Evolutionary conservation across 2,797 vertebrate species (phyloP), one percentile per base, ranked within the genome.

Genomic region (Remorina albescens): DNA sequence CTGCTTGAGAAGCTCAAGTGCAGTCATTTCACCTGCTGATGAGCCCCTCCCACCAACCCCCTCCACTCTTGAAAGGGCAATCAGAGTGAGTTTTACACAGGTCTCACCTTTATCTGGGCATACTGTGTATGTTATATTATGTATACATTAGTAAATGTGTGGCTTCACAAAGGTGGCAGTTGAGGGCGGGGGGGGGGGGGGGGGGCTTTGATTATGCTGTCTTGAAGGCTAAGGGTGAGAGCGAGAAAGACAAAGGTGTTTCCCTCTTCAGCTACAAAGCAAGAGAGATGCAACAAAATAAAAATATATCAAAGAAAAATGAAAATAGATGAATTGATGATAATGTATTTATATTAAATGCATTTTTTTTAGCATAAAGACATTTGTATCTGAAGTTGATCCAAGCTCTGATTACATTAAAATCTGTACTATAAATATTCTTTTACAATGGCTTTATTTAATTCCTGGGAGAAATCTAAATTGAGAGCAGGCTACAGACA

Each of bases 11-110:
- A 57, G 69, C 63, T 67, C 15, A 21, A 77, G 78, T 74, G 61
- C 53, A 69, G 66, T 71, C 73, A 80, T 85, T 83, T 81, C 62
- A 39, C n/a, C 75, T 86, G 82, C 78, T 82, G 89, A 88, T 83
- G 86, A 88, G 84, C 84, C 85, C 59, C 65, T 76, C 80, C 78
- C 37, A 67, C 42, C 60, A 54, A 21, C 41, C 66, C 61, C 39
- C 65, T 69, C 50, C 23, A 60, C 21, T 68, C 23, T 71, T 74
- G 56, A 82, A 80, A 57, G 67, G 67, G 66, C 68, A 74, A 86
- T 84, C 83, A 74, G 61, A 70, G 58, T 2, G 4, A 53, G 78
- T 30, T 71, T 30, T 73, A 55, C 21, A 18, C 32, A 23, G 78
- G 70, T 75, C 78, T 55, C 44, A 75, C 51, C 69, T 61, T 64